These are phyloP conservation scores for Graptemys geographica DNA, from an alignment of 2,797 vertebrate species.

Conservation along the genomic window DNA sequence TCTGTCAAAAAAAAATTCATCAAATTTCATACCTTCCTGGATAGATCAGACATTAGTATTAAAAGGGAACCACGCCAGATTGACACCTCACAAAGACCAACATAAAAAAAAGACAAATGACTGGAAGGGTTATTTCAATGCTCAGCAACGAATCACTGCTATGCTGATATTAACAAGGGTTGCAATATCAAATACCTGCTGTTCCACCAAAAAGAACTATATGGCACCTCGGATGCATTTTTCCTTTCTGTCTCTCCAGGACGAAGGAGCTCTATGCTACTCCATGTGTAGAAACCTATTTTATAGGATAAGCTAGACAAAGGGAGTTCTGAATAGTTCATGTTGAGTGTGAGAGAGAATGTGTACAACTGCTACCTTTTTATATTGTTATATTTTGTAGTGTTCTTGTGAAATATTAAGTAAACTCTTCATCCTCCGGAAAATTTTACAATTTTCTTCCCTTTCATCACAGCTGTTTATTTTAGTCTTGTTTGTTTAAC, in stretches of 20 bases:
- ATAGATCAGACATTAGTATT: background rate
- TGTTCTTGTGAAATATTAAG: background rate
- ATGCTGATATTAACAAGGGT: slow-evolving; percentile 32
- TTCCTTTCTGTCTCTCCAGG: background rate
- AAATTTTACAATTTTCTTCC: background rate
- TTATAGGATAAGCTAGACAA: background rate
- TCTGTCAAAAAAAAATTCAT: slow-evolving; percentile 15
- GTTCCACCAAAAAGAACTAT: background rate
- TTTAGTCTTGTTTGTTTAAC: background rate
- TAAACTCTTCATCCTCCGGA: background rate
- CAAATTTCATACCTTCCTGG: background rate
- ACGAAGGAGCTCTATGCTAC: background rate
- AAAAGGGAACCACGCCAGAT: background rate
- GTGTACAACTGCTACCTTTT: background rate
- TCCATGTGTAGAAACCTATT: slow-evolving; percentile 6
- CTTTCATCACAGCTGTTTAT: background rate
- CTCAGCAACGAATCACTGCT: slow-evolving; percentile 22
- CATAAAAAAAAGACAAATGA: slow-evolving; percentile 4
- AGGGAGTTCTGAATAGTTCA: background rate
- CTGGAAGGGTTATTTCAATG: background rate
- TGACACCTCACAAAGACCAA: background rate
- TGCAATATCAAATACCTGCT: background rate
- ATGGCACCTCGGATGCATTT: background rate
- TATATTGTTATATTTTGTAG: background rate
- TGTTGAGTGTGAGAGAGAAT: background rate